Conservation (phyloP, 2,888 invertebrate genomes). For the Ornithoptera priamus region DNA sequence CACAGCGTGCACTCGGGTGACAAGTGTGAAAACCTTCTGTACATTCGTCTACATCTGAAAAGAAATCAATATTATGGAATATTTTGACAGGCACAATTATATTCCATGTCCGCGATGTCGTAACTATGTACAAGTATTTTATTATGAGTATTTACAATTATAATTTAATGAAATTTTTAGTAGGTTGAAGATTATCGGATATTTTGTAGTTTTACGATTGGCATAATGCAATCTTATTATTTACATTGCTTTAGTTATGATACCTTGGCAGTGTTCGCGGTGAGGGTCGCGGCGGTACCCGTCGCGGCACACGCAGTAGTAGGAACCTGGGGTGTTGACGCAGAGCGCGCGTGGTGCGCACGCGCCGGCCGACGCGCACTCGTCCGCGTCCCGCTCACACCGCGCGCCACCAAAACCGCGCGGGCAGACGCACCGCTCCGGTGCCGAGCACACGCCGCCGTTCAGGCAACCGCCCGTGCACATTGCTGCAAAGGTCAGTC, state of each 20-base stretch:
- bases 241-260: background rate
- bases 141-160: no score
- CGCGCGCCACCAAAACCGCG: constrained; percentile 89
- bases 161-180: no score
- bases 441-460: constrained; percentile 89
- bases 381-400: constrained; percentile 93
- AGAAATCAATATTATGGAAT: constrained; percentile 1
- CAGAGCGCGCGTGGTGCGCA: constrained; percentile 89
- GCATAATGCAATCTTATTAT: background rate
- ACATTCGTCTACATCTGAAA: constrained; percentile 91
- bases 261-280: constrained; percentile 83
- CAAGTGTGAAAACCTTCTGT: constrained; percentile 88
- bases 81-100: no score
- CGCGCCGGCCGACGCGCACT: constrained; percentile 85
- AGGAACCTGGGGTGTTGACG: constrained; percentile 94
- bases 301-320: constrained; percentile 90
- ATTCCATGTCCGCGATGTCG: no score
- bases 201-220: no score
- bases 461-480: constrained; percentile 90
- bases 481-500: constrained; percentile 78
- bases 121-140: no score
- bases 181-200: no score
- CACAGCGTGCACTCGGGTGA: constrained; percentile 87
- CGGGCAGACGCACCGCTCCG: constrained; percentile 88
- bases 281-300: constrained; percentile 84